Evolutionary conservation across 2,888 invertebrate genomes (phyloP), one percentile per base, ranked within the genome.

Genomic region (Drosophila atroscutellata): DNA sequence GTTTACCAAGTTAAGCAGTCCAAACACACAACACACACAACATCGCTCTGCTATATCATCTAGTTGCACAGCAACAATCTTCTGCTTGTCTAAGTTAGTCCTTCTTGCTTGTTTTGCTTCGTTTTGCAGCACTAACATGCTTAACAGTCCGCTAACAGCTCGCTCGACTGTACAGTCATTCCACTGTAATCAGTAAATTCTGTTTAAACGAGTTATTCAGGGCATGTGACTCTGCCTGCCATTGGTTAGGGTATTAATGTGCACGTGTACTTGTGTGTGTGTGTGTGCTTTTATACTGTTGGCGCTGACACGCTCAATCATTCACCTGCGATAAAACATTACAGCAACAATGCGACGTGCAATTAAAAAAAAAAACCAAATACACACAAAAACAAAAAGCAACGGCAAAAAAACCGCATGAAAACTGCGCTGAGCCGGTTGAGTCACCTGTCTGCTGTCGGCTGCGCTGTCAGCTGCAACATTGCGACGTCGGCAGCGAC

Each of bases 261-360:
- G 57, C 60, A 65, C 47, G 62, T 74, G 64, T 56, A 5, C 4
- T 3, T 7, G 1, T 45, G 20, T 20, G 13, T 45, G 37, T 26
- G 20, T 54, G 8, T 39, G 42, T 52, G 32, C 24, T 30, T 30
- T 42, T 62, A 55, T 67, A 65, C 45, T 65, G 61, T 64, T 64
- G 71, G 54, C 75, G 71, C 85, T 80, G 78, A 85, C 79, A 56
- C 75, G 77, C 80, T 89, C 82, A 82, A 89, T 89, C 86, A 86
- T 82, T 84, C 87, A 80, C 72, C 82, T 82, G 89, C 80, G 77
- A 83, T 86, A 78, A 89, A 78, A 83, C 45, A 81, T 81, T 76
- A 75, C 76, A 77, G 59, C 75, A 72, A 77, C 60, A 82, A 70
- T 70, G 52, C 52, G 52, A 52, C 30, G 64, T 39, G 68, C 75